Percentiles rank a stretch among this genome's conserved stretches.
Conservation (phyloP, 2,797 vertebrate genomes). For the Chelonia mydas region DNA sequence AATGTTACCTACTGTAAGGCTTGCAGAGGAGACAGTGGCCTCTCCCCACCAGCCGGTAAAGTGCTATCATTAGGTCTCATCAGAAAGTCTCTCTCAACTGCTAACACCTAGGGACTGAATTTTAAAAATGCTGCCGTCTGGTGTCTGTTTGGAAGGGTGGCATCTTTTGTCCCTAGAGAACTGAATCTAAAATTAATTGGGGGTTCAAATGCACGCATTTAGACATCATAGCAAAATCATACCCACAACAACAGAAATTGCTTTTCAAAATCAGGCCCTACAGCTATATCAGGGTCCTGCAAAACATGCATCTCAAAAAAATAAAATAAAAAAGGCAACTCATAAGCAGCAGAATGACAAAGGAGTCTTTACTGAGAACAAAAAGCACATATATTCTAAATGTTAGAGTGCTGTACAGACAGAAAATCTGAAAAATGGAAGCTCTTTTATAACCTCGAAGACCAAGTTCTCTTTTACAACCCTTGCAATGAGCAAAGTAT, state of each 20-base stretch:
- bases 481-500: background rate
- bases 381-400: slow-evolving; percentile 39
- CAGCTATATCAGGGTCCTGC: background rate
- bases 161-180: background rate
- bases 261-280: background rate
- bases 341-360: slow-evolving; percentile 1
- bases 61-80: background rate
- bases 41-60: rapidly evolving
- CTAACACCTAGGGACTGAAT: background rate
- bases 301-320: background rate
- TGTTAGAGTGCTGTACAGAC: background rate
- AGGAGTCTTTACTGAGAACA: slow-evolving; percentile 15
- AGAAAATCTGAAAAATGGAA: background rate
- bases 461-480: slow-evolving; percentile 16
- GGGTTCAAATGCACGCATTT: rapidly evolving
- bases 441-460: slow-evolving; percentile 17
- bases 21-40: background rate
- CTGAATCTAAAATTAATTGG: background rate
- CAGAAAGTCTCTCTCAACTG: background rate
- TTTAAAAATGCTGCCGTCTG: background rate
- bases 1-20: background rate
- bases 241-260: background rate
- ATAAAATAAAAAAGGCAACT: background rate
- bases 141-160: background rate
- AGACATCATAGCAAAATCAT: background rate